A percentile compares a stretch with the other conserved stretches of the same genome.
These are phyloP conservation scores for Lophotriccus pileatus DNA, from an alignment of 2,797 vertebrate species.

Conservation along the genomic window DNA sequence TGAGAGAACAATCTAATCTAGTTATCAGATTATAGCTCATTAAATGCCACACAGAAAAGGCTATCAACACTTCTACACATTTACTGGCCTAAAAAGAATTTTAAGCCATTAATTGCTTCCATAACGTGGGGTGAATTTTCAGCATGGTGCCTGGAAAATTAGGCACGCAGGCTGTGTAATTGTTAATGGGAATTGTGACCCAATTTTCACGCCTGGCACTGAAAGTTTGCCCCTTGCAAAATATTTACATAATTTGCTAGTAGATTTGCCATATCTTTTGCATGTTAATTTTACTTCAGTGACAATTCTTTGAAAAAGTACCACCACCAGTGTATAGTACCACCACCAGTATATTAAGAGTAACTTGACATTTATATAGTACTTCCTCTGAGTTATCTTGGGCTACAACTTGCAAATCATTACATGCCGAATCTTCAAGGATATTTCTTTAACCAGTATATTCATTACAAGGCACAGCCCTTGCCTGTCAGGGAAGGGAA, in stretches of 20 bases:
- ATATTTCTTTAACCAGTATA: neutral
- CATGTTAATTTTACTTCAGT: conserved; percentile 63
- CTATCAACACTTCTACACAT: conserved; percentile 66
- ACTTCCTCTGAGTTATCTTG: conserved; percentile 48
- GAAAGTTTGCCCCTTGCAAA: conserved; percentile 70
- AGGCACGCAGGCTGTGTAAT: conserved; percentile 70
- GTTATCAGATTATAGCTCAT: conserved; percentile 67
- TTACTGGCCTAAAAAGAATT: conserved; percentile 67
- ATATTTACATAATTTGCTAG: conserved; percentile 71
- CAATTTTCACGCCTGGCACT: conserved; percentile 70
- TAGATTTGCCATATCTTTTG: conserved; percentile 59
- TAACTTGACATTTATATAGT: conserved; percentile 54
- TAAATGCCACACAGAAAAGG: conserved; percentile 65
- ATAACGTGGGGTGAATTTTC: conserved; percentile 69
- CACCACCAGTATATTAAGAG: conserved; percentile 21
- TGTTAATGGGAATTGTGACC: conserved; percentile 71
- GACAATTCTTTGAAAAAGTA: conserved; percentile 60
- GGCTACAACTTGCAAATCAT: conserved; percentile 47
- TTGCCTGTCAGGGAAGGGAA: neutral
- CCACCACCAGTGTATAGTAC: conserved; percentile 11
- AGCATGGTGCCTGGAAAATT: conserved; percentile 70
- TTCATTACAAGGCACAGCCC: neutral
- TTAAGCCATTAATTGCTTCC: conserved; percentile 71
- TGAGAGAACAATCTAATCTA: conserved; percentile 65
- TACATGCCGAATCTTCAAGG: neutral